These are phyloP conservation scores for Gymnobelideus leadbeateri DNA, from an alignment of 2,113 vertebrate species.

Conservation along the genomic window DNA sequence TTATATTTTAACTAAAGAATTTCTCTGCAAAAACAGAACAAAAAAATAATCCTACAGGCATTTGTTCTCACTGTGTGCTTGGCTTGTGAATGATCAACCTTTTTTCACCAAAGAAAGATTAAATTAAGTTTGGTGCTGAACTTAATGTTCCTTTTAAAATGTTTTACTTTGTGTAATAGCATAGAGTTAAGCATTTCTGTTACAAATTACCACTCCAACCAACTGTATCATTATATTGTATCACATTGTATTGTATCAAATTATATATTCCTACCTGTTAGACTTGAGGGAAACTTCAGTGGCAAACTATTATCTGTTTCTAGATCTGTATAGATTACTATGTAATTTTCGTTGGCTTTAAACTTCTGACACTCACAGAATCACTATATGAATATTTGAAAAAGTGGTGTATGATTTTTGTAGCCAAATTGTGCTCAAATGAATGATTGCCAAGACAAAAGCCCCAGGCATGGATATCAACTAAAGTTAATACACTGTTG, in stretches of 20 bases:
- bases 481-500: not conserved
- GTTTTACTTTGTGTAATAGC: constrained; percentile 47
- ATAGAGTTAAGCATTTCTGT: constrained; percentile 16
- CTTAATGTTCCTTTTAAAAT: constrained; percentile 61
- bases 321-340: not conserved
- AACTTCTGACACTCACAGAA: constrained; percentile 31
- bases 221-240: not conserved
- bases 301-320: constrained; percentile 13
- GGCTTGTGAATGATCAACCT: not conserved
- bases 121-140: constrained; percentile 60
- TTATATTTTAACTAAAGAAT: constrained; percentile 28
- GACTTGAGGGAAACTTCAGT: not conserved
- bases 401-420: not conserved
- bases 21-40: not conserved
- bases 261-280: constrained; percentile 24
- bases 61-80: not conserved
- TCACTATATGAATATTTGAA: constrained; percentile 43
- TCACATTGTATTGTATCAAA: not conserved
- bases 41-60: not conserved
- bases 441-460: not conserved
- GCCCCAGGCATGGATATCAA: not conserved
- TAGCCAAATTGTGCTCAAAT: constrained; percentile 23
- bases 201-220: not conserved
- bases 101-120: constrained; percentile 60
- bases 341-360: constrained; percentile 48